These are phyloP conservation scores for Lordiphosa fenestrarum DNA, from an alignment of 2,888 invertebrate genomes.

Conservation along the genomic window DNA sequence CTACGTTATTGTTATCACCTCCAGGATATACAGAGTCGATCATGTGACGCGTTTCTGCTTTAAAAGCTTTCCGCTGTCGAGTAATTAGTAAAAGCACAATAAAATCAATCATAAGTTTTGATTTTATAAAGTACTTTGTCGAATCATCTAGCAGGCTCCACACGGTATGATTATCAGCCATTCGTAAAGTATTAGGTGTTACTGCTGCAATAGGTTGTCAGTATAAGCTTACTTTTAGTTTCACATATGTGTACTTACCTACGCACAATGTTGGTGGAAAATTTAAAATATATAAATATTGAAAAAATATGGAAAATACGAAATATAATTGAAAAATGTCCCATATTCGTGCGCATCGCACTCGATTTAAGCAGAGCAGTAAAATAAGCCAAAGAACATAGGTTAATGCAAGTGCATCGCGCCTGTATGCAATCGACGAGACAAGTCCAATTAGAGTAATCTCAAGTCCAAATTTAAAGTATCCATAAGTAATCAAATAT, in stretches of 20 bases:
- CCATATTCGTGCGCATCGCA: slow-evolving; percentile 88
- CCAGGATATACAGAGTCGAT: slow-evolving; percentile 82
- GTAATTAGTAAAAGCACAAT: slow-evolving; percentile 92
- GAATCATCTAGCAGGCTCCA: slow-evolving; percentile 94
- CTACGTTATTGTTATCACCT: slow-evolving; percentile 87
- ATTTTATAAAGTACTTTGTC: slow-evolving; percentile 85
- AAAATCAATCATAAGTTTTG: slow-evolving; percentile 94
- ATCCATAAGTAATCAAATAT: slow-evolving; percentile 95
- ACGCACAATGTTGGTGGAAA: slow-evolving; percentile 93
- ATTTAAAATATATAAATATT: slow-evolving; percentile 93
- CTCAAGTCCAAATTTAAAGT: slow-evolving; percentile 98
- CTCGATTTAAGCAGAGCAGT: slow-evolving; percentile 85
- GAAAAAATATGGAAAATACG: slow-evolving; percentile 90
- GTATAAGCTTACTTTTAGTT: background rate
- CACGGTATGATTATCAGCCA: slow-evolving; percentile 75
- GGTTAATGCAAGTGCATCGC: slow-evolving; percentile 92
- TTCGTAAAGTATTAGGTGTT: background rate
- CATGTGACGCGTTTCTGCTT: slow-evolving; percentile 84
- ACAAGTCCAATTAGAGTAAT: slow-evolving; percentile 92
- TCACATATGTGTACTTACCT: slow-evolving; percentile 81
- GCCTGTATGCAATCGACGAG: slow-evolving; percentile 91
- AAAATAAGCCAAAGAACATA: slow-evolving; percentile 91
- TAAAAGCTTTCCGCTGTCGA: slow-evolving; percentile 91
- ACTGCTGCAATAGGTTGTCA: background rate
- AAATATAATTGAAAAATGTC: slow-evolving; percentile 89